These are phyloP conservation scores for Colostygia pectinataria DNA, from an alignment of 2,888 invertebrate species.

Conservation along the genomic window DNA sequence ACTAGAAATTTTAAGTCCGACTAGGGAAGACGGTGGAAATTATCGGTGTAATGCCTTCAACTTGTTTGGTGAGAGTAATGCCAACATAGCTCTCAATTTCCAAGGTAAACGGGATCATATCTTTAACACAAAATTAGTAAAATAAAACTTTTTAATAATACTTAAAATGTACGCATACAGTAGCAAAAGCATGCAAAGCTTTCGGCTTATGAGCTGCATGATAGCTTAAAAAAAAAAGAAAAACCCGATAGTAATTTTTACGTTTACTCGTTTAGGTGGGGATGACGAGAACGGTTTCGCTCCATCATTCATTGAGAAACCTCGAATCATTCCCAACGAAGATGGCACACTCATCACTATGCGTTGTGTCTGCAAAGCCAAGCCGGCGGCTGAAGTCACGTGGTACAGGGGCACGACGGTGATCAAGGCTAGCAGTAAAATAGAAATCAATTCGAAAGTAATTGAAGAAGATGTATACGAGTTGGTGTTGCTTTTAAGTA, in stretches of 20 bases:
- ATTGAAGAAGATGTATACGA: slow-evolving; percentile 94
- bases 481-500: slow-evolving; percentile 86
- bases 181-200: slow-evolving; percentile 74
- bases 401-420: slow-evolving; percentile 97
- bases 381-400: slow-evolving; percentile 96
- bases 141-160: slow-evolving; percentile 28
- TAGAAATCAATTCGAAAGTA: slow-evolving; percentile 89
- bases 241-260: slow-evolving; percentile 31
- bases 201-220: slow-evolving; percentile 74
- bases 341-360: slow-evolving; percentile 98
- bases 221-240: slow-evolving; percentile 28
- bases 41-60: slow-evolving; percentile 99
- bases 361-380: slow-evolving; percentile 97
- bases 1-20: slow-evolving; percentile 97
- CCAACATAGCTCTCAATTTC: slow-evolving; percentile 99
- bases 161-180: slow-evolving; percentile 77
- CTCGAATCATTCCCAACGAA: slow-evolving; percentile 99
- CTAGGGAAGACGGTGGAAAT: slow-evolving; percentile 98
- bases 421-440: slow-evolving; percentile 93
- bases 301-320: slow-evolving; percentile 99
- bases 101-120: slow-evolving; percentile 88
- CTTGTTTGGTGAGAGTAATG: slow-evolving; percentile 99
- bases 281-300: slow-evolving; percentile 96
- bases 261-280: slow-evolving; percentile 86
- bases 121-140: slow-evolving; percentile 38